These are phyloP conservation scores for Gopherus flavomarginatus DNA, from an alignment of 2,113 vertebrate species.

Conservation along the genomic window DNA sequence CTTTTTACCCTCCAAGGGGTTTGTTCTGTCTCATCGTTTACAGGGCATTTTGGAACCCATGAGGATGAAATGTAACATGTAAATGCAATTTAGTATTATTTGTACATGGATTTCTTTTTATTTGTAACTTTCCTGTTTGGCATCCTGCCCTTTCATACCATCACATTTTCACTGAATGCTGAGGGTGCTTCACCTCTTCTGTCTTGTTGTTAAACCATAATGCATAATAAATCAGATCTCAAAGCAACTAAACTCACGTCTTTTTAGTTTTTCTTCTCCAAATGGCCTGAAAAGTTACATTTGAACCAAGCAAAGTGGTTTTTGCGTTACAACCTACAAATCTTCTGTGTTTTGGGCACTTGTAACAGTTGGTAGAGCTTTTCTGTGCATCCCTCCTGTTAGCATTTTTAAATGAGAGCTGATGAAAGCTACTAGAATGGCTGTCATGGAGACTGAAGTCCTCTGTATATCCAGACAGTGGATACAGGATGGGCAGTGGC, in stretches of 20 bases:
- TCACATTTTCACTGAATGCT: not conserved
- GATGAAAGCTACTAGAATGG: rapidly evolving
- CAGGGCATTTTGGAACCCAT: not conserved
- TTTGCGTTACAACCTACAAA: rapidly evolving
- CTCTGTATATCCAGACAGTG: rapidly evolving
- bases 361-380: not conserved
- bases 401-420: not conserved
- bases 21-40: not conserved
- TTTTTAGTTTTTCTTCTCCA: not conserved
- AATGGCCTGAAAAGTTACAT: rapidly evolving
- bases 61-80: not conserved
- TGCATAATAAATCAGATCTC: not conserved
- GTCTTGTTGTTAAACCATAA: not conserved
- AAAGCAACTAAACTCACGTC: rapidly evolving
- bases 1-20: not conserved
- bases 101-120: not conserved
- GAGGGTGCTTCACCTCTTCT: rapidly evolving
- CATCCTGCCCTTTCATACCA: not conserved
- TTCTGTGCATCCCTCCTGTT: rapidly evolving
- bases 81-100: not conserved
- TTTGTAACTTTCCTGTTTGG: not conserved
- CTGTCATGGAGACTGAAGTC: rapidly evolving
- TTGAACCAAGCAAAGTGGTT: rapidly evolving
- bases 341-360: rapidly evolving
- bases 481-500: rapidly evolving